Evolutionary conservation across 2,888 invertebrate species (phyloP).

Genomic region (Heteromyza rotundicornis): DNA sequence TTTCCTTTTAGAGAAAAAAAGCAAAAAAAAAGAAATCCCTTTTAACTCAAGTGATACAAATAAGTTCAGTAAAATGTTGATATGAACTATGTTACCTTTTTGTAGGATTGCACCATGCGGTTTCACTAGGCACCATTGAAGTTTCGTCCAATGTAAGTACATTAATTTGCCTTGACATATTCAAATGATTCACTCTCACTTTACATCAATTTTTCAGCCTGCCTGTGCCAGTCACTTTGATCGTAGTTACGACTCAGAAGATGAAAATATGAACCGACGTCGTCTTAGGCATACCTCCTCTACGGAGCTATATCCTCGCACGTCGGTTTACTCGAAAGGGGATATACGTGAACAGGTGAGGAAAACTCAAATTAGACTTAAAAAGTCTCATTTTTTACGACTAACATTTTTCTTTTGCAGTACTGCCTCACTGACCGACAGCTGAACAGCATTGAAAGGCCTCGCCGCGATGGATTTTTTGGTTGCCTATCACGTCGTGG

Average conservation of each 20-base stretch:
- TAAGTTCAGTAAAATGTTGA: too few relatives aligned
- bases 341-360: slow-evolving; percentile 80
- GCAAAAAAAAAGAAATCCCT: slow-evolving; percentile 28
- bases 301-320: slow-evolving; percentile 58
- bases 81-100: too few relatives aligned
- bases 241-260: slow-evolving; percentile 80
- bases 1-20: neutral
- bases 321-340: slow-evolving; percentile 78
- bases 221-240: slow-evolving; percentile 51
- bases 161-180: neutral
- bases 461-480: slow-evolving; percentile 71
- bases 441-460: slow-evolving; percentile 75
- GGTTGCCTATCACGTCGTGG: slow-evolving; percentile 77
- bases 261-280: slow-evolving; percentile 77
- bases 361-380: neutral
- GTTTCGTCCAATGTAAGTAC: slow-evolving; percentile 56
- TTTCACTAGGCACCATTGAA: slow-evolving; percentile 62
- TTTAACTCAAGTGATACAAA: too few relatives aligned
- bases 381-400: neutral
- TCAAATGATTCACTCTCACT: too few relatives aligned
- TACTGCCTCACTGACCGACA: slow-evolving; percentile 93
- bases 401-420: slow-evolving; percentile 39
- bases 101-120: slow-evolving; percentile 61
- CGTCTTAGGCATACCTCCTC: slow-evolving; percentile 67
- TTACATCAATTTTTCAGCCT: slow-evolving; percentile 41